Base-by-base conservation (phyloP, 1,140 invertebrate species). In the Zaprionus vittiger region DNA sequence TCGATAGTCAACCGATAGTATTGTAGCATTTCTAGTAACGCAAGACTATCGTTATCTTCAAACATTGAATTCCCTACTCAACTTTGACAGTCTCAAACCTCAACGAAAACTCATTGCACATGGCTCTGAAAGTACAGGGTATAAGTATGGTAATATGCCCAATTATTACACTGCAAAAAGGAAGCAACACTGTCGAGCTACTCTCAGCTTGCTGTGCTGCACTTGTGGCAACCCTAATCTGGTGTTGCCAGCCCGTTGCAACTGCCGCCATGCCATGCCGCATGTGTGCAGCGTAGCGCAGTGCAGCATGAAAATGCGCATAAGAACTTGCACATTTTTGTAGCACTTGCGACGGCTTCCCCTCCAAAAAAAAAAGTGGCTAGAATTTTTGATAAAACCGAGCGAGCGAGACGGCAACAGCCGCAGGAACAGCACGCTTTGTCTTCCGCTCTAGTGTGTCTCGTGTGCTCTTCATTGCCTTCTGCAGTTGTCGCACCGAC, bases 231-330 rank as follows among this genome's bases (percentile, higher is more conserved):
- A 47, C 41, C n/a, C n/a, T 47, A 17, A 2, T 1, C 41, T 17
- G n/a, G 6, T 17, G 38, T 44, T 44, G 38, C 38, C 38, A n/a
- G n/a, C 15, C 38, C 38, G 38, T 41, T 41, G 4, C 38, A n/a
- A 22, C 65, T 41, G 38, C 17, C 56, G 24, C 47, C 26, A 31
- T 56, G 41, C 37, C 64, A 34, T 59, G 44, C 20, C 49, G n/a
- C 41, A 22, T 47, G 47, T 79, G 66, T 65, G 68, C 34, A 47
- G 17, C 70, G 73, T 54, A 73, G 59, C 52, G 68, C 55, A 62
- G 64, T 54, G 64, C 38, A 69, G 20, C 78, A 67, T 60, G 73
- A 79, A 85, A 81, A 85, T 73, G 74, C 70, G 64, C 78, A 86
- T 71, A 68, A 79, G 79, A 79, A 65, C 47, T 81, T 71, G 61